Base-by-base conservation (phyloP, 1,140 invertebrate species). In the Penaeus indicus region DNA sequence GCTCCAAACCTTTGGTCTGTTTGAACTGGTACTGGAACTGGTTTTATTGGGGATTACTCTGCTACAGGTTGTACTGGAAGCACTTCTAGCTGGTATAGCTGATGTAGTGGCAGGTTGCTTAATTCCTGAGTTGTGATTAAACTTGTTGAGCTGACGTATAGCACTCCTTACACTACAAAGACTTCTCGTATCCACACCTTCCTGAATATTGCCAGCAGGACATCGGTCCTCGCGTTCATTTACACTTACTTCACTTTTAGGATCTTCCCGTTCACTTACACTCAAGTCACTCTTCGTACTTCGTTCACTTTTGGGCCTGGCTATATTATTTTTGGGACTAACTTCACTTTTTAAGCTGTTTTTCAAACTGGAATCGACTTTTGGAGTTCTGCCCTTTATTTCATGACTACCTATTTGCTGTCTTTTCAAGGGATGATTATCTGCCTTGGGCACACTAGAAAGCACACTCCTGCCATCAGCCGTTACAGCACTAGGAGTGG, bases 51-150 rank as follows among this genome's bases (percentile, higher is more conserved):
- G 54, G 25, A 77, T 78, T 16, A 77, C 38, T 86, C 75, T 86
- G 75, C 38, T 88, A 88, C 82, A 83, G 87, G 81, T 84, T 88
- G 82, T 83, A 88, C 81, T 88, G 87, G 87, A 88, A 88, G 87
- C 87, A 88, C 87, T 88, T 84, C 82, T 88, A 89, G 75, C 77
- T 72, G 88, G 83, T 83, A 42, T 79, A 79, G 69, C 80, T 81
- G 88, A 25, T 69, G 63, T 85, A 72, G 88, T 85, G 83, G 88
- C 83, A 85, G 88, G 88, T 89, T 85, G 72, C 81, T 85, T 89
- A 38, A 85, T 89, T 85, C 83, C 88, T 89, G 88, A 85, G 84
- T 85, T 85, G 81, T 80, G 88, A 85, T 80, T 85, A 69, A 85
- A 78, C 77, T 80, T 89, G 61, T 89, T 89, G 88, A 89, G 88